These are phyloP conservation scores for Lytechinus variegatus DNA, from an alignment of 35 echinoderm and acorn worm genomes.

Conservation along the genomic window DNA sequence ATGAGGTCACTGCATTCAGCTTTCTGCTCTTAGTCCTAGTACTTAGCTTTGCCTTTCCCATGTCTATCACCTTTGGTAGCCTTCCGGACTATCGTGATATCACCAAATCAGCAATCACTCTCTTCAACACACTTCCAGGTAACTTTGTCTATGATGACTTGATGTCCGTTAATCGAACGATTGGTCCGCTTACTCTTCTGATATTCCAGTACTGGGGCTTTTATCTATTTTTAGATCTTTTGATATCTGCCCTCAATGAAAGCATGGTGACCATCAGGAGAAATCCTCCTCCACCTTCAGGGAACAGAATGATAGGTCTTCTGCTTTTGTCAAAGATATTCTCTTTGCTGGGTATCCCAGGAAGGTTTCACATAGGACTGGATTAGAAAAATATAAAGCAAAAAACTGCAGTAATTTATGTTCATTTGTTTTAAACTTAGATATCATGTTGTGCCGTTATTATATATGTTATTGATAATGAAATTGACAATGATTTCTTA, in stretches of 20 bases:
- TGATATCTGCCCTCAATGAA: conserved; percentile 69
- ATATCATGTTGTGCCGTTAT: background rate
- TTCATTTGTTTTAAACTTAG: background rate
- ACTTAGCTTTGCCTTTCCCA: conserved; percentile 59
- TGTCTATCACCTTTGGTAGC: conserved; percentile 66
- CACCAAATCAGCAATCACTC: conserved; percentile 51
- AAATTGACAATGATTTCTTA: too few relatives aligned
- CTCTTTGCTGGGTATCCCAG: conserved; percentile 28
- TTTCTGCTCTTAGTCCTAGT: conserved; percentile 61
- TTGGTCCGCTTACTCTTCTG: conserved; percentile 63
- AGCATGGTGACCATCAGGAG: conserved; percentile 65
- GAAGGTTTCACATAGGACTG: conserved; percentile 3
- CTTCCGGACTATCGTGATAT: conserved; percentile 55
- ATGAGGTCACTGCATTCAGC: conserved; percentile 62
- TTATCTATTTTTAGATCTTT: conserved; percentile 71
- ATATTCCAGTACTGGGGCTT: conserved; percentile 54
- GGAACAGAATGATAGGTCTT: conserved; percentile 35
- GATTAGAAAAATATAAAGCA: background rate
- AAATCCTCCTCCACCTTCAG: conserved; percentile 44
- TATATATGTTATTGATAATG: background rate
- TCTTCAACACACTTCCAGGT: conserved; percentile 69
- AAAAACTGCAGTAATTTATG: background rate
- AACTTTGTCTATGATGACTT: conserved; percentile 67
- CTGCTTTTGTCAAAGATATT: conserved; percentile 27
- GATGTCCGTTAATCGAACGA: background rate